Base-by-base conservation (phyloP, 2,113 vertebrate species). In the Alouatta palliata region DNA sequence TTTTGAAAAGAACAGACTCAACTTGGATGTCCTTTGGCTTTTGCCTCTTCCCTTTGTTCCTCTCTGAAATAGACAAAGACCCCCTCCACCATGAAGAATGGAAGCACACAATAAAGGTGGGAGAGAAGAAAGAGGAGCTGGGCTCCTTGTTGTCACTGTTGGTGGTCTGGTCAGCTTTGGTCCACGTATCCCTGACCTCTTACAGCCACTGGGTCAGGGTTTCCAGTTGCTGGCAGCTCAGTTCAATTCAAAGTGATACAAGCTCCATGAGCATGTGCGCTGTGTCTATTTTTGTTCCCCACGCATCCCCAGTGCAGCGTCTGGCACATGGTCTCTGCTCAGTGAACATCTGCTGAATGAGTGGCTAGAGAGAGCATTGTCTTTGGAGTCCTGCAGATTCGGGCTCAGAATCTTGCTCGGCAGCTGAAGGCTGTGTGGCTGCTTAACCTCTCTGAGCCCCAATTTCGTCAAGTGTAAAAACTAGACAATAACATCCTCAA, bases 261-360 rank as follows among this genome's bases (percentile, higher is more conserved):
- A 12, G 79, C 37, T 81, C 16, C 27, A 0, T 21, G 7, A 73
- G 47, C 81, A 35, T 12, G 2, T 52, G 23, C 25, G 0, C 47
- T 11, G 2, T 25, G 61, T 54, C 23, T 64, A 3, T 23, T 52
- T 56, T 13, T 90, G 56, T 11, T 76, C 21, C 23, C 19, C n/a
- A 13, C 11, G 3, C 35, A 21, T 54, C 14, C 5, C 30, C 5
- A 3, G 70, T 1, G 2, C 54, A 43, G 40, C 3, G 17, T 11
- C 82, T 79, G 68, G 56, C 8, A 13, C n/a, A 6, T 12, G 5
- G n/a, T 1, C 2, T 32, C 25, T 40, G 68, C 32, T 87, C 81
- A 21, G 2, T 0, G 3, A 61, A 40, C 25, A 27, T 35, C 79
- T n/a, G 2, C 20, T 20, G 56, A 79, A 16, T 23, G 75, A 80